Evolutionary conservation across 2,113 vertebrate species (phyloP).

Genomic region (Parus major): DNA sequence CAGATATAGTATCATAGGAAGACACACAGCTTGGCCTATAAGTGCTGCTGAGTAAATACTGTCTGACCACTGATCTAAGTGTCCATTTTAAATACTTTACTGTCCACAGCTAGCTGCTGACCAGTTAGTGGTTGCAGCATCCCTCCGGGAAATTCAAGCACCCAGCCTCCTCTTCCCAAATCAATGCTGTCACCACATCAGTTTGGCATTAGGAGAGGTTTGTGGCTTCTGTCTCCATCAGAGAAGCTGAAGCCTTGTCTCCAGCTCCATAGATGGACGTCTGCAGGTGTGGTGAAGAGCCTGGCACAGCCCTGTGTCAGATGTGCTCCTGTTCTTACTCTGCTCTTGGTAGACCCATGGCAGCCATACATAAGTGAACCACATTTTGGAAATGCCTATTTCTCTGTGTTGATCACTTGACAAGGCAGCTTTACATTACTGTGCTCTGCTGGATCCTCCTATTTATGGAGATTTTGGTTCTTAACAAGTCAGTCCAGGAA

Average conservation of each 20-base stretch:
- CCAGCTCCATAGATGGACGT: accelerated
- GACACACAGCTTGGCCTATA: background rate
- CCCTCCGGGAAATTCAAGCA: background rate
- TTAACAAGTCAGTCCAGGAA: background rate
- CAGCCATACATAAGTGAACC: background rate
- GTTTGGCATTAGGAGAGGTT: background rate
- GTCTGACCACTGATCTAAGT: background rate
- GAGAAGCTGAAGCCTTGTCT: background rate
- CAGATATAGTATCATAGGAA: background rate
- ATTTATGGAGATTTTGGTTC: background rate
- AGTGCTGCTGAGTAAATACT: background rate
- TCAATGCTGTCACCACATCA: background rate
- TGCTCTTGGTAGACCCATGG: background rate
- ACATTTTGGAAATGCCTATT: background rate
- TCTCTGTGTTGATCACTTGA: background rate
- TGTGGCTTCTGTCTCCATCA: background rate
- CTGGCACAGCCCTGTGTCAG: background rate
- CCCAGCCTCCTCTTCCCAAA: background rate
- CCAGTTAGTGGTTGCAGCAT: background rate
- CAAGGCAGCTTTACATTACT: background rate
- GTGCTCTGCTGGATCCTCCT: background rate
- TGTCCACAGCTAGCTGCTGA: background rate
- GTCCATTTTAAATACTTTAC: background rate
- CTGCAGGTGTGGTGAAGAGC: background rate
- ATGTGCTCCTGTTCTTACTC: background rate